A percentile compares a stretch with the other conserved stretches of the same genome.
These are phyloP conservation scores for Tragelaphus buxtoni DNA, from an alignment of 2,113 vertebrate genomes.

Conservation along the genomic window DNA sequence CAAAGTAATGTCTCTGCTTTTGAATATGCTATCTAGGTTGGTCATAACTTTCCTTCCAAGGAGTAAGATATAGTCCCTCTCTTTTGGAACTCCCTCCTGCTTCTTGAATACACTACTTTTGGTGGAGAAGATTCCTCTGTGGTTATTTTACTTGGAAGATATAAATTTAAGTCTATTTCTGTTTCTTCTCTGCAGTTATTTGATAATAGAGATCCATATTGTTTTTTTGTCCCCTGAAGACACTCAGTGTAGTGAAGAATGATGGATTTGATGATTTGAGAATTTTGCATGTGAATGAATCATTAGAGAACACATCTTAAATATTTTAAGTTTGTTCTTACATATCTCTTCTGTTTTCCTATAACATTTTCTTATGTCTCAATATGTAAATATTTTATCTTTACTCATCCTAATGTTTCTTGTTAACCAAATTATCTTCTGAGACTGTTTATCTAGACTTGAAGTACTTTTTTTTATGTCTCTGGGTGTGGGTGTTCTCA, in stretches of 20 bases:
- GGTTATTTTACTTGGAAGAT: slow-evolving; percentile 48
- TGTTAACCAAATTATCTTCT: slow-evolving; percentile 50
- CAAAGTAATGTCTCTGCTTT: too few relatives aligned
- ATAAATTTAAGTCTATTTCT: neutral
- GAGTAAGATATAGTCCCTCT: neutral
- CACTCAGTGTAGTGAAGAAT: neutral
- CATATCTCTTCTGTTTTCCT: neutral
- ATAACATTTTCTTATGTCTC: slow-evolving; percentile 5
- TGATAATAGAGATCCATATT: slow-evolving; percentile 9
- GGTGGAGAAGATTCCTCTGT: slow-evolving; percentile 13
- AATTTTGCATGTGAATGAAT: neutral
- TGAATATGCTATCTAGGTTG: too few relatives aligned
- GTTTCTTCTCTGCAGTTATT: slow-evolving; percentile 44
- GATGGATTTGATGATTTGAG: neutral
- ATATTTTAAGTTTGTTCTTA: neutral
- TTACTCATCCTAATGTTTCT: slow-evolving; percentile 28
- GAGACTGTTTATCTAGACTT: slow-evolving; percentile 56
- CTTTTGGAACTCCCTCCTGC: neutral
- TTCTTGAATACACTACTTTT: neutral
- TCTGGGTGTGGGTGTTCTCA: slow-evolving; percentile 62
- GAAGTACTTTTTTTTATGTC: slow-evolving; percentile 45
- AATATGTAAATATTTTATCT: slow-evolving; percentile 42
- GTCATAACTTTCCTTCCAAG: too few relatives aligned
- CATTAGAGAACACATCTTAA: neutral
- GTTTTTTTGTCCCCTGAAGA: slow-evolving; percentile 12